Percentiles rank a stretch among this genome's conserved stretches.
Conservation (phyloP, 2,113 vertebrate genomes). For the Pollachius pollachius region DNA sequence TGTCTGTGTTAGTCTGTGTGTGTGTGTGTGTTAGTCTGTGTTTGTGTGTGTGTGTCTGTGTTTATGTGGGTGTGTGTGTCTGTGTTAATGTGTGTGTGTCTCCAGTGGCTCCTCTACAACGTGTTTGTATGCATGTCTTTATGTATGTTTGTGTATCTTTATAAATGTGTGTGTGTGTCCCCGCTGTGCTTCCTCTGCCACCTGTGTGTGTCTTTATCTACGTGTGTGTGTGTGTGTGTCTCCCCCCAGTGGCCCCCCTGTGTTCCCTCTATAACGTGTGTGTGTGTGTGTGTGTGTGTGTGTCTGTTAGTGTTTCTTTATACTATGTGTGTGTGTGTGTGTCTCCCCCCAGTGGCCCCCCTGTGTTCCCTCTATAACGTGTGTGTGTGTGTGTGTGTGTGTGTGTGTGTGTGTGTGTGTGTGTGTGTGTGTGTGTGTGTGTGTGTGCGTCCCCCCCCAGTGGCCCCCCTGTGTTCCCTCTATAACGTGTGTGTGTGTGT, state of each 20-base stretch:
- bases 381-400: too few relatives aligned
- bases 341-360: slow-evolving; percentile 84
- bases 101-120: not conserved
- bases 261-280: too few relatives aligned
- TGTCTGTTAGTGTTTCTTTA: slow-evolving; percentile 4
- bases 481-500: not conserved
- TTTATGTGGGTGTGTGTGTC: too few relatives aligned
- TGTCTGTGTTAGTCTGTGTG: too few relatives aligned
- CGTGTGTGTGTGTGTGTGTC: not conserved
- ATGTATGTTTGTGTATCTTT: slow-evolving; percentile 25
- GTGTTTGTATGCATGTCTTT: too few relatives aligned
- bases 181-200: too few relatives aligned
- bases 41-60: not conserved
- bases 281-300: not conserved
- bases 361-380: slow-evolving; percentile 96
- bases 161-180: too few relatives aligned
- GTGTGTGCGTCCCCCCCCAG: not conserved
- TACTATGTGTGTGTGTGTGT: slow-evolving; percentile 5
- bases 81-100: not conserved
- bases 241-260: too few relatives aligned
- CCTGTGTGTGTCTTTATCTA: not conserved
- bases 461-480: not conserved
- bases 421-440: not conserved
- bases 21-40: not conserved
- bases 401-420: not conserved